A percentile compares a stretch with the other conserved stretches of the same genome.
phyloP scores from a whole-genome alignment of 2,888 invertebrate genomes.

The Brenthis ino region DNA sequence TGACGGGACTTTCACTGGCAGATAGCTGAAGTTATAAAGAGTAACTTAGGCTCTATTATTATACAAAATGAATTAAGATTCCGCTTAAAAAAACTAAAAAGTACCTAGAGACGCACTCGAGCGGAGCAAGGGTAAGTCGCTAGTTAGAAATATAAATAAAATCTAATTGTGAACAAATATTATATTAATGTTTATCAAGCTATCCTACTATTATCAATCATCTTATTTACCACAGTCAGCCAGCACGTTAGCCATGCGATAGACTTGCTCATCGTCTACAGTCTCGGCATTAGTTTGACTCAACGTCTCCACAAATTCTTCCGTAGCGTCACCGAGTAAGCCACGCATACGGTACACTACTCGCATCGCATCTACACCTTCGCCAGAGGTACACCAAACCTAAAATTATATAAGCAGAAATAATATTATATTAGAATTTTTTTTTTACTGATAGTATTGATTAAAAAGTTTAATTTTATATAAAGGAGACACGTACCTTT shows the following conservation, averaged over 20 bases:
- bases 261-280: slow-evolving; percentile 97
- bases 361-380: slow-evolving; percentile 97
- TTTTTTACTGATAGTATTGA: background rate
- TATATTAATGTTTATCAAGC: too few relatives aligned
- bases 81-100: too few relatives aligned
- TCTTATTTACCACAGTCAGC: slow-evolving; percentile 68
- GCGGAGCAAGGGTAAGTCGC: too few relatives aligned
- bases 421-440: background rate
- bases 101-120: too few relatives aligned
- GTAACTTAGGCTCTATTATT: too few relatives aligned
- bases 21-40: too few relatives aligned
- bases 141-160: too few relatives aligned
- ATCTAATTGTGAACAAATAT: too few relatives aligned
- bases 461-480: slow-evolving; percentile 2
- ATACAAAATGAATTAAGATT: too few relatives aligned
- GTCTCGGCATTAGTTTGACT: slow-evolving; percentile 91
- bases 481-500: slow-evolving; percentile 72
- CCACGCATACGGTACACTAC: slow-evolving; percentile 99
- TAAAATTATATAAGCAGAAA: slow-evolving; percentile 44
- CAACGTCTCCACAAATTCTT: slow-evolving; percentile 98
- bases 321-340: slow-evolving; percentile 98
- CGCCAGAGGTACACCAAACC: slow-evolving; percentile 94
- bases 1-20: too few relatives aligned
- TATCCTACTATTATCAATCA: too few relatives aligned
- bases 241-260: slow-evolving; percentile 81